Evolutionary conservation across 1,140 invertebrate species (phyloP), one percentile per base, ranked within the genome.

Genomic region (Musca domestica): DNA sequence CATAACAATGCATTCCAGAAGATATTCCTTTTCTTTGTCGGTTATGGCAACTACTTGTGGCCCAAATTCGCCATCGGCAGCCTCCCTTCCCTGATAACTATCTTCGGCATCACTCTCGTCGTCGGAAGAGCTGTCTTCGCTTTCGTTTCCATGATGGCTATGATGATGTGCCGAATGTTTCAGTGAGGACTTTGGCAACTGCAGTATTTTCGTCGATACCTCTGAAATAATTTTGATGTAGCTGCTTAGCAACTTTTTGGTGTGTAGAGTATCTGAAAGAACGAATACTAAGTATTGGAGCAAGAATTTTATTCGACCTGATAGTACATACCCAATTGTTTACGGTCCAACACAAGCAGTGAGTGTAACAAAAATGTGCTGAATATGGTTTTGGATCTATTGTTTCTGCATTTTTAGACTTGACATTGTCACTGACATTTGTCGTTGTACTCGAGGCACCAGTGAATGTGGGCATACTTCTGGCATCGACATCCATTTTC

Each of bases 341-440:
- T 74, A 3, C 88, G 88, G 81, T 92, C 90, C 23, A 93, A 75
- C 3, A 85, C 82, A 20, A 93, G 77, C 6, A 92, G 81, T 20
- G 88, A 88, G 82, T 88, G 88, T 2, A 89, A 82, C 27, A 89
- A 71, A 76, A 82, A 81, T 30, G 74, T 74, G 22, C 71, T 77
- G 41, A 78, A 76, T 9, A 76, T n/a, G 5, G 30, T 58, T 6
- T 70, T 67, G 4, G 22, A 7, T 49, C 67, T 1, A 23, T 0
- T 9, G 2, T 52, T 0, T 70, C 34, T 51, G 20, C 23, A 17
- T 61, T 64, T 23, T 67, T 41, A 41, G 34, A 41, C 10, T 41
- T 41, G 5, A 41, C 49, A 7, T 27, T 46, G 20, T n/a, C n/a
- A n/a, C 63, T 64, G 22, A 34, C 17, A 64, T 52, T 64, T 4